phyloP scores from a whole-genome alignment of 2,888 invertebrate genomes.

The Lasioglossum villosulum region DNA sequence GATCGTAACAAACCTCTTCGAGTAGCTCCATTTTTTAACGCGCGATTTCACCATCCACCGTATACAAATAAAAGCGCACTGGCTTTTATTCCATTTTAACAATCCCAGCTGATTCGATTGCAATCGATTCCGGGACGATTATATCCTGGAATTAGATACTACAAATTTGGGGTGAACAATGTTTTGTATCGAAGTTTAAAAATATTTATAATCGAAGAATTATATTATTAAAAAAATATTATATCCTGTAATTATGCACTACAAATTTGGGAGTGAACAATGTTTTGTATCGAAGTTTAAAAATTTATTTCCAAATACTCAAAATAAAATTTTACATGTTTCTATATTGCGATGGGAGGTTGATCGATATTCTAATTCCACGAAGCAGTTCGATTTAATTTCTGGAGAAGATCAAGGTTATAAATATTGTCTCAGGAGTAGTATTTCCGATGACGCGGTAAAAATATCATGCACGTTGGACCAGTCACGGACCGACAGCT shows the following conservation, averaged over 20 bases:
- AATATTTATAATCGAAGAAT: no score
- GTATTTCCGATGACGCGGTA: neutral
- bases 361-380: neutral
- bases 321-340: neutral
- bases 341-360: neutral
- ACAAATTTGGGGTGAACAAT: neutral
- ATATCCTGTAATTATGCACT: neutral
- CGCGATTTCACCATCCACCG: neutral
- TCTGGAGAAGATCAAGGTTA: neutral
- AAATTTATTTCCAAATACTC: neutral
- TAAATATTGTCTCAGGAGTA: neutral
- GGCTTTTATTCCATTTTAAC: neutral
- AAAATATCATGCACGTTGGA: neutral
- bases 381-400: neutral
- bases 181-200: neutral
- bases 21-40: neutral
- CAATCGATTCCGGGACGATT: neutral
- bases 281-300: neutral
- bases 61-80: neutral
- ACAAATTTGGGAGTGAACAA: neutral
- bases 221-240: no score
- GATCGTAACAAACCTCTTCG: conserved; percentile 1
- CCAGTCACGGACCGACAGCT: neutral
- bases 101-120: neutral
- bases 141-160: neutral